Evolutionary conservation across 2,888 invertebrate genomes (phyloP), one percentile per base, ranked within the genome.

Genomic region (Drosophila falleni): DNA sequence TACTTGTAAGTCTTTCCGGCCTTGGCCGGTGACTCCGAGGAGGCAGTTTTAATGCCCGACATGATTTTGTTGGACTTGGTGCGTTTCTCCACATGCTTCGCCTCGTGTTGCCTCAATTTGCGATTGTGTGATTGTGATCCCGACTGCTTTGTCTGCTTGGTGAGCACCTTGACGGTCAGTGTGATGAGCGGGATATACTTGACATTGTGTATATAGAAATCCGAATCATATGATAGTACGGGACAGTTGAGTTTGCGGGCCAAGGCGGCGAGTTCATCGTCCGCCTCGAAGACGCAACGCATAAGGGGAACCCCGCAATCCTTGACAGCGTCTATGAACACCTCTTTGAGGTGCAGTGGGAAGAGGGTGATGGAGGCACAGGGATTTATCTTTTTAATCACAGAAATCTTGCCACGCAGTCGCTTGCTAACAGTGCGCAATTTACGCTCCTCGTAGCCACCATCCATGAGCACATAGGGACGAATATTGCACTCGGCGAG

Each of bases 161-260:
- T 90, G 15, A 91, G 89, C 11, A 91, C 91, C 89, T 94, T 94
- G 6, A 94, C 91, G 5, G 95, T 94, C 11, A 97, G 89, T 26
- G 95, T 95, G 33, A 95, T 93, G 75, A 97, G 95, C 0, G 97
- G 97, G 75, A 99, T 96, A 81, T 97, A 98, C 2, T 94, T 92
- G 0, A 97, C 95, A 92, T 97, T 96, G 92, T 96, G 97, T 74
- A 99, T 96, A 89, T 96, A 98, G 93, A 98, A 99, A 93, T 99
- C 99, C 0, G 98, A 98, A 92, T 99, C 99, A 81, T 96, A 97
- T 88, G 98, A 98, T 4, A 99, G 91, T 2, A 99, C 96, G 0
- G 98, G 98, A 84, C 97, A 98, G 41, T 95, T 93, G 2, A 97
- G 93, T 62, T 95, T 94, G 74, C 95, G 95, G 0, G 98, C 97